Evolutionary conservation across 2,113 vertebrate genomes (phyloP).

Genomic region (Charadrius vociferus): DNA sequence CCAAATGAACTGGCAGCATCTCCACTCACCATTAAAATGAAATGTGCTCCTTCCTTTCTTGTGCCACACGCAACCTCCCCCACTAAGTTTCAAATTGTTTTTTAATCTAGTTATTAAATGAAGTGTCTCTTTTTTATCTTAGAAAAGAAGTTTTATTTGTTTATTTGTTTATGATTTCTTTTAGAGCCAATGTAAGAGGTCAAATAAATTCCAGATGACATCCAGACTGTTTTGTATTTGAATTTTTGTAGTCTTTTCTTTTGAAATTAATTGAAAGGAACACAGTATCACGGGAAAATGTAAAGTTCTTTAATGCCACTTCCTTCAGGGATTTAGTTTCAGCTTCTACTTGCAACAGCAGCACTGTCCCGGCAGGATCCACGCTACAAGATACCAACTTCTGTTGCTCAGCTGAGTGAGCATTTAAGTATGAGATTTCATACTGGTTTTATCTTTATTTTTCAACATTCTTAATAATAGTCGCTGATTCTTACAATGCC

Average conservation of each 20-base stretch:
- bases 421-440: not conserved
- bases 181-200: slow-evolving; percentile 29
- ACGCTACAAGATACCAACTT: not conserved
- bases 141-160: slow-evolving; percentile 24
- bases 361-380: not conserved
- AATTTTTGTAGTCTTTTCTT: not conserved
- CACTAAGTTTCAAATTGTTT: not conserved
- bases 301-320: not conserved
- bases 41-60: slow-evolving; percentile 6
- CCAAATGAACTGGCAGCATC: not conserved
- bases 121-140: slow-evolving; percentile 19
- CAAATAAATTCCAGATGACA: slow-evolving; percentile 62
- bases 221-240: not conserved
- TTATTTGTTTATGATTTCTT: slow-evolving; percentile 53
- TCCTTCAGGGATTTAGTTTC: not conserved
- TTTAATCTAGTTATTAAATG: slow-evolving; percentile 45
- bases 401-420: not conserved
- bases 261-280: not conserved
- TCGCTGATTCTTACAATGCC: not conserved
- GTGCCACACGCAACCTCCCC: slow-evolving; percentile 26
- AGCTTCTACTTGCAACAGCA: not conserved
- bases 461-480: not conserved
- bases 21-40: not conserved
- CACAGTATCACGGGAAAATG: not conserved
- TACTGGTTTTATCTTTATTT: not conserved